These are phyloP conservation scores for Apolygus lucorum DNA, from an alignment of 1,140 invertebrate genomes.

Conservation along the genomic window DNA sequence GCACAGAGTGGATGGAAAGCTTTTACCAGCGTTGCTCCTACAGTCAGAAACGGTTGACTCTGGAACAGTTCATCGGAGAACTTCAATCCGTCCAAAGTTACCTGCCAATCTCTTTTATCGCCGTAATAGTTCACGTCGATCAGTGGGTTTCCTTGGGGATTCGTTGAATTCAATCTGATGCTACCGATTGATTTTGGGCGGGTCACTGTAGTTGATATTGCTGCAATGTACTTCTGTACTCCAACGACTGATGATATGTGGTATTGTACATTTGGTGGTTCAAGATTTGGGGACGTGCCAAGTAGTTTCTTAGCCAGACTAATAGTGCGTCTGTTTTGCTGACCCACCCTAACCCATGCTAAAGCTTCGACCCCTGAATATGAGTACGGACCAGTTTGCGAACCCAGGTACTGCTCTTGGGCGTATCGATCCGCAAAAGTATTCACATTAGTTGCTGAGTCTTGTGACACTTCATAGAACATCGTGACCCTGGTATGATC, in stretches of 20 bases:
- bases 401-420: background rate
- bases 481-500: conserved; percentile 47
- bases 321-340: conserved; percentile 42
- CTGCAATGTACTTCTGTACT: conserved; percentile 36
- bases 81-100: conserved; percentile 5
- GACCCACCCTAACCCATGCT: background rate
- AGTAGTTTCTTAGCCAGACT: background rate
- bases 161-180: conserved; percentile 43
- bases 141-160: conserved; percentile 54
- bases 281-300: background rate
- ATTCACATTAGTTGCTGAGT: background rate
- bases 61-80: conserved; percentile 4
- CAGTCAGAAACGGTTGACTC: conserved; percentile 35
- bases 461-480: background rate
- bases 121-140: conserved; percentile 71
- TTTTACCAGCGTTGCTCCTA: background rate
- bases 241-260: background rate
- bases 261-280: conserved; percentile 14
- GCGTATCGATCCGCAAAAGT: background rate
- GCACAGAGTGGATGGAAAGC: background rate
- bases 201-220: background rate
- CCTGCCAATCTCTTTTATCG: conserved; percentile 46
- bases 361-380: background rate
- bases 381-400: background rate
- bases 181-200: conserved; percentile 11